Percentiles rank a stretch among this genome's conserved stretches.
These are phyloP conservation scores for Calidris pugnax DNA, from an alignment of 2,113 vertebrate genomes.

Conservation along the genomic window DNA sequence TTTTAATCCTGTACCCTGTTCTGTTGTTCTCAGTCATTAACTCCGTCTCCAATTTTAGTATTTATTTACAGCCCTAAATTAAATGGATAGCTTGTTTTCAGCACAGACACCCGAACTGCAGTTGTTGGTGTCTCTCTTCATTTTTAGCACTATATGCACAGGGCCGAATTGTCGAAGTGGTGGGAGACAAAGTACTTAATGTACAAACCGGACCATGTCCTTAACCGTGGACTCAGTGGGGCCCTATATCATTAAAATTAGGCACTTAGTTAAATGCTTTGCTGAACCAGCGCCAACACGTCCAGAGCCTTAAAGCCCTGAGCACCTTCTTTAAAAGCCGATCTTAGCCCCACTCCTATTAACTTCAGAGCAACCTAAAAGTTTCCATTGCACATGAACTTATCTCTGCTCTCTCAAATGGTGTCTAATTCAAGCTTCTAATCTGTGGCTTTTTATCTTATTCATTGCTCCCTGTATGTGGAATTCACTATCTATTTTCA, in stretches of 20 bases:
- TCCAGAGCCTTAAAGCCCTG: background rate
- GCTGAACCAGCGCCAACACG: background rate
- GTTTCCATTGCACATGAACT: background rate
- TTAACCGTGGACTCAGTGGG: background rate
- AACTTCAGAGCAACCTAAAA: background rate
- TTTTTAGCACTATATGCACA: background rate
- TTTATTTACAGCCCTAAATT: constrained; percentile 36
- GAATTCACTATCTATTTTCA: constrained; percentile 58
- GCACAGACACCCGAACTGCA: background rate
- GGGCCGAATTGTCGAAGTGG: background rate
- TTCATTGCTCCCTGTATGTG: constrained; percentile 37
- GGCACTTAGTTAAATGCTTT: background rate
- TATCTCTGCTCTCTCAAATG: constrained; percentile 33
- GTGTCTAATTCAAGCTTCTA: constrained; percentile 52
- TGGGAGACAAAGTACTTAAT: constrained; percentile 4
- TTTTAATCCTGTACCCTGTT: background rate
- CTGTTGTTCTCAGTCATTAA: constrained; percentile 20
- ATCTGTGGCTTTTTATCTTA: constrained; percentile 55
- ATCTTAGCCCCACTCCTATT: background rate
- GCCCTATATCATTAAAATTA: background rate
- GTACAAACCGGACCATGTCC: background rate
- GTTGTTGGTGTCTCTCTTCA: background rate
- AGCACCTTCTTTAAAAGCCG: background rate
- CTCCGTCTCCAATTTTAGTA: background rate
- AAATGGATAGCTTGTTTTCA: constrained; percentile 8